Base-by-base conservation (phyloP, 1,140 invertebrate genomes). In the Akabosia matsudoensis region DNA sequence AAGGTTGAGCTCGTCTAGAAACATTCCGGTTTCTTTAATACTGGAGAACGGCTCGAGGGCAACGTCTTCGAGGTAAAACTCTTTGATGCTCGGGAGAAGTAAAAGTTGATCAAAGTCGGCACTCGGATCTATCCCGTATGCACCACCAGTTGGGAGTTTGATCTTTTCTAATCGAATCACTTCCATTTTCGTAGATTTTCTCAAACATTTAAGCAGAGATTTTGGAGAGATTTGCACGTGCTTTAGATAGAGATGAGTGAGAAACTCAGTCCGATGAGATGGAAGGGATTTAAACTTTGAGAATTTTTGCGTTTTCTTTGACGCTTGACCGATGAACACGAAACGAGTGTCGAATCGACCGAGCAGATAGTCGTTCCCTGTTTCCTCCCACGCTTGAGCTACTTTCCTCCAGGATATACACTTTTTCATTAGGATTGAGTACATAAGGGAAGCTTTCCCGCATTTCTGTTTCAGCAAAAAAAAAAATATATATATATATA, bases 301-400 rank as follows among this genome's bases (percentile, higher is more conserved):
- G n/a, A 56, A 76, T 14, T 76, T 76, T 7, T 72, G 75, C 7
- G 75, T 72, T 22, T 76, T 76, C 22, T 67, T 67, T 26, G 75
- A 73, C 26, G 45, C 75, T 30, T 70, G 30, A 22, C 75, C 75
- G 28, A 71, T 70, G 18, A 76, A 31, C 0, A 72, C 24, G 16
- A 76, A 76, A 1, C 70, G 37, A 18, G 75, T 76, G 51, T 72
- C 75, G 31, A 76, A 76, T 26, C 75, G 70, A 10, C 75, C 75
- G 0, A 71, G 54, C 0, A 76, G 70, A 16, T 76, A 76, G 31
- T 72, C 70, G 13, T 76, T 76, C 3, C 75, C 75, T 0, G 75
- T 76, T 51, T 72, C 75, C 22, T 71, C 51, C 75, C 75, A 76
- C 24, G 67, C 70, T n/a, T 76, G 37, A 18, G 70, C 26, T 4